Percentiles rank a stretch among this genome's conserved stretches.
Evolutionary conservation across 2,888 invertebrate species (phyloP).

Genomic region (Ennomos fuscantarius): DNA sequence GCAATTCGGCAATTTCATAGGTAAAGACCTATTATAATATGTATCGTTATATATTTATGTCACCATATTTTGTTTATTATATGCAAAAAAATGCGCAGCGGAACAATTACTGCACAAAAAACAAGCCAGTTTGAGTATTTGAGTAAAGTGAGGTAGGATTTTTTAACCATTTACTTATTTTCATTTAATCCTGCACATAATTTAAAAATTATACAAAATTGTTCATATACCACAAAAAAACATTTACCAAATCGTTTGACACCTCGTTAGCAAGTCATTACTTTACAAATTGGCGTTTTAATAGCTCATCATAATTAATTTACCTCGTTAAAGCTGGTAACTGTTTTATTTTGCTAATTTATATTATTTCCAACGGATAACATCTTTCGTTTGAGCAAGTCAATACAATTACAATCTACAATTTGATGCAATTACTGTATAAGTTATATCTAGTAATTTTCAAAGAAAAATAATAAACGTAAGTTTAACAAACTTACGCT

Average conservation of each 20-base stretch:
- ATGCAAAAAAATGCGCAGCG: too few relatives aligned
- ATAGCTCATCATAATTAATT: conserved; percentile 38
- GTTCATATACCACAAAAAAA: conserved; percentile 27
- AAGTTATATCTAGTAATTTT: not conserved
- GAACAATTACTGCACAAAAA: too few relatives aligned
- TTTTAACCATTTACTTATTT: too few relatives aligned
- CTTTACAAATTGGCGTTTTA: conserved; percentile 42
- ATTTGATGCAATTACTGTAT: not conserved
- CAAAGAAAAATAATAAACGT: too few relatives aligned
- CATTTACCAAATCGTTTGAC: conserved; percentile 35
- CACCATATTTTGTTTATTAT: too few relatives aligned
- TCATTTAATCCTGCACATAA: too few relatives aligned
- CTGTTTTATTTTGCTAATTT: conserved; percentile 30
- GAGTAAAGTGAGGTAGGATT: too few relatives aligned
- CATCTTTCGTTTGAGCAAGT: conserved; percentile 5
- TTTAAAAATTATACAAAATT: not conserved
- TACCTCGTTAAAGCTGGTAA: conserved; percentile 28
- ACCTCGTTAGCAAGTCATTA: conserved; percentile 40
- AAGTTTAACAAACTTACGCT: too few relatives aligned
- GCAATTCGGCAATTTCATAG: too few relatives aligned
- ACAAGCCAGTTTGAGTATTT: too few relatives aligned
- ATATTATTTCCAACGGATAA: conserved; percentile 12
- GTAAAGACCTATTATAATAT: too few relatives aligned
- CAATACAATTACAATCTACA: too few relatives aligned
- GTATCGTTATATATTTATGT: not conserved